A percentile compares a stretch with the other conserved stretches of the same genome.
phyloP scores from a whole-genome alignment of 1,140 invertebrate genomes.

The Lepidurus apus region DNA sequence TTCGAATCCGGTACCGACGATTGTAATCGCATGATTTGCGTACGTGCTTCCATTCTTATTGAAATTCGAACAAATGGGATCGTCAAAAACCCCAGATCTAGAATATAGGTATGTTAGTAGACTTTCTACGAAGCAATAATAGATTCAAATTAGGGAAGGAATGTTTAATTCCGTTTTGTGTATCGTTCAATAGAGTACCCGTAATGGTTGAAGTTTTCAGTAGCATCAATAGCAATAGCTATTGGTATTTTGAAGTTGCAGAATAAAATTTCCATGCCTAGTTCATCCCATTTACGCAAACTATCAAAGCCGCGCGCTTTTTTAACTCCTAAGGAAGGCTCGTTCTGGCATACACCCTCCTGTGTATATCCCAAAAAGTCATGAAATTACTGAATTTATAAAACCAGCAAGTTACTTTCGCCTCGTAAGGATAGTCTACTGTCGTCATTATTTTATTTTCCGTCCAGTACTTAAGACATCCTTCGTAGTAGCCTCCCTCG shows the following conservation, averaged over 20 bases:
- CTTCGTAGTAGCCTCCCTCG: constrained; percentile 27
- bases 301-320: not conserved
- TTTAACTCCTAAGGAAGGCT: not conserved
- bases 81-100: constrained; percentile 10
- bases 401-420: not conserved
- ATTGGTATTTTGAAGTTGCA: not conserved
- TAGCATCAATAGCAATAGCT: not conserved
- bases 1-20: not conserved
- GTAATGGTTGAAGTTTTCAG: not conserved
- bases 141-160: not conserved
- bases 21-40: not conserved
- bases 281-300: not conserved
- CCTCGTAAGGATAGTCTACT: not conserved
- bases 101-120: not conserved
- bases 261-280: not conserved
- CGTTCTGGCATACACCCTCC: too few relatives aligned
- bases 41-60: constrained; percentile 29
- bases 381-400: not conserved
- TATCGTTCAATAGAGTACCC: not conserved
- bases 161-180: not conserved
- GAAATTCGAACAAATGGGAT: not conserved
- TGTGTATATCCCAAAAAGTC: too few relatives aligned
- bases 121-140: not conserved
- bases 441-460: not conserved
- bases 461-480: not conserved